Base-by-base conservation (phyloP, 2,113 vertebrate species). In the Paramormyrops kingsleyae region DNA sequence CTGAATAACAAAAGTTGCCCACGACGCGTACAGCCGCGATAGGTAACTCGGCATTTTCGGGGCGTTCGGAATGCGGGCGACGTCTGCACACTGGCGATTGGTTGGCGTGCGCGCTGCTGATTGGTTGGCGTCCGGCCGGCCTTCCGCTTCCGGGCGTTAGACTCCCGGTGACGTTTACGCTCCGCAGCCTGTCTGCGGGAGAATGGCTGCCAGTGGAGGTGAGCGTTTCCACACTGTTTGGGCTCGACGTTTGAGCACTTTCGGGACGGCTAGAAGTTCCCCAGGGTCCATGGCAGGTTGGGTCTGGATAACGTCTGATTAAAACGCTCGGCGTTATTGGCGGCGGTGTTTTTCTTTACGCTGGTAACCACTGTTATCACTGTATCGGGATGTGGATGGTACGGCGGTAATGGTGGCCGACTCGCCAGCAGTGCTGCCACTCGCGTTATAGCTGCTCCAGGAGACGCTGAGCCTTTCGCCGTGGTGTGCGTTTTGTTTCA, bases 161-260 rank as follows among this genome's bases (percentile, higher is more conserved):
- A 91, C 92, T 91, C 91, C 90, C 93, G 93, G 90, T 94, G 93
- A 96, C 95, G 95, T 95, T 94, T 95, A 93, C 93, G 92, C 92
- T 93, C 94, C 92, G 93, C 93, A 96, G 94, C 95, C 93, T 95
- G 95, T 96, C 94, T 90, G 96, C 94, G 94, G 92, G 96, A 98
- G 97, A 96, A 99, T 99, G 98, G 98, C 98, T 96, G 97, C 98
- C 96, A 95, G 97, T 97, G 97, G 97, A 98, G 98, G 98, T 99
- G 95, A 96, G 98, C 96, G 31, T 92, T 93, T 94, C 91, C 90
- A 92, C 87, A 91, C 93, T 94, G 93, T 95, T 95, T 91, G 94
- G 93, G 86, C 94, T 47, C 91, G 88, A 31, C 50, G 87, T 90
- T 90, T 53, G 88, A 91, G 92, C 89, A 90, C 62, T 92, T 90